Base-by-base conservation (phyloP, 2,888 invertebrate genomes). In the Lasioglossum villosulum region DNA sequence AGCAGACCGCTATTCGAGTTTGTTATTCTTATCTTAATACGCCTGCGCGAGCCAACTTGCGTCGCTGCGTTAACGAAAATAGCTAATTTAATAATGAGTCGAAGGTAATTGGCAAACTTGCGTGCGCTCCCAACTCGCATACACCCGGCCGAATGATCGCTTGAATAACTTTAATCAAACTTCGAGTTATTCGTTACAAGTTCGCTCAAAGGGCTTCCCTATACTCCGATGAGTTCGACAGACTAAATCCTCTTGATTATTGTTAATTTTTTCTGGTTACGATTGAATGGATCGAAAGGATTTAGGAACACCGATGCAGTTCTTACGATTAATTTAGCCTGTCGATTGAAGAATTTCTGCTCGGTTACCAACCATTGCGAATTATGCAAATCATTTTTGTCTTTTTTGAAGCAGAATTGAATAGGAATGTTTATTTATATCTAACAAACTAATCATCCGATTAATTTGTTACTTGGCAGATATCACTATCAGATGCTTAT, bases 41-140 rank as follows among this genome's bases (percentile, higher is more conserved):
- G 63, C 12, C 16, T 12, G 27, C 12, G 34, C 39, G 27, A 3
- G 0, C 4, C 27, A 8, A 66, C 37, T 63, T 12, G 30, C 27
- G 6, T 45, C 14, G 27, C n/a, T 37, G 48, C 42, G 45, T 77
- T 77, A 37, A 70, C 39, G 34, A 66, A 23, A 73, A 48, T 42
- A n/a, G 39, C n/a, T 70, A 39, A 70, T 70, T 70, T 39, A 70
- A n/a, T 12, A 30, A 63, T 19, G 52, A 63, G 75, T 2, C 19
- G 14, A 30, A 42, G 45, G 14, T 14, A 75, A 75, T 75, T 63
- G n/a, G 70, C 23, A 70, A 63, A 63, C 63, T 63, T 63, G 16
- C 59, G 30, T 27, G 59, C 56, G n/a, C n/a, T 56, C 10, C n/a
- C 10, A 56, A 56, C n/a, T 56, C n/a, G 56, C 56, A n/a, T 56